phyloP scores from a whole-genome alignment of 1,140 invertebrate species.

The Drosophila gunungcola region DNA sequence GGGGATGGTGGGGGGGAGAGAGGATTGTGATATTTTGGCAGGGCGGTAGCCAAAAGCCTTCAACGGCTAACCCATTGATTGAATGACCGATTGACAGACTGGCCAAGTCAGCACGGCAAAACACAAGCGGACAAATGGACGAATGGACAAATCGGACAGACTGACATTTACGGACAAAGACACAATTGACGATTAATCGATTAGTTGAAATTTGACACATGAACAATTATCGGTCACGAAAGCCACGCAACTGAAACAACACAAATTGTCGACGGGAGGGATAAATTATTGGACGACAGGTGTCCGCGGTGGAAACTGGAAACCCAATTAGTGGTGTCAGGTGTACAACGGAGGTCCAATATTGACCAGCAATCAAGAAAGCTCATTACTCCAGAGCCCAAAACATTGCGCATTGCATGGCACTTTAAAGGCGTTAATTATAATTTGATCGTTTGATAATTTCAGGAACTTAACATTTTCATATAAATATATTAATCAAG shows the following conservation, averaged over 20 bases:
- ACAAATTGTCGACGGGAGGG: slow-evolving; percentile 9
- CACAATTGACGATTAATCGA: slow-evolving; percentile 61
- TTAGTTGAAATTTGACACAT: slow-evolving; percentile 62
- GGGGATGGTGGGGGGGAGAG: not conserved
- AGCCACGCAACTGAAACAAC: slow-evolving; percentile 24
- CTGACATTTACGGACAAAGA: slow-evolving; percentile 30
- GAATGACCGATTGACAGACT: slow-evolving; percentile 41
- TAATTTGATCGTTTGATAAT: too few relatives aligned
- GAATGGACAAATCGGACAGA: not conserved
- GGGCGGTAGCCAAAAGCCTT: slow-evolving; percentile 29
- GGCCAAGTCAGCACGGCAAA: slow-evolving; percentile 19
- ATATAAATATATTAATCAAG: too few relatives aligned
- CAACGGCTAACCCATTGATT: slow-evolving; percentile 34
- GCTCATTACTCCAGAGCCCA: slow-evolving; percentile 3
- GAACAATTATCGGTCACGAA: slow-evolving; percentile 59
- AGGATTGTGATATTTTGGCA: slow-evolving; percentile 8
- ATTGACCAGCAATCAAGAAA: slow-evolving; percentile 9
- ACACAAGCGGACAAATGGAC: slow-evolving; percentile 9
- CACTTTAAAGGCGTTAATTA: not conserved
- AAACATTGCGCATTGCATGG: not conserved
- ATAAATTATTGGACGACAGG: slow-evolving; percentile 13
- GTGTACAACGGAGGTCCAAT: slow-evolving; percentile 3
- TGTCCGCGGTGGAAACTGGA: slow-evolving; percentile 9
- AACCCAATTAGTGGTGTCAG: slow-evolving; percentile 41
- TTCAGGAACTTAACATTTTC: too few relatives aligned